These are phyloP conservation scores for Platorchestia sp. DNA, from an alignment of 1,140 invertebrate species.

Conservation along the genomic window DNA sequence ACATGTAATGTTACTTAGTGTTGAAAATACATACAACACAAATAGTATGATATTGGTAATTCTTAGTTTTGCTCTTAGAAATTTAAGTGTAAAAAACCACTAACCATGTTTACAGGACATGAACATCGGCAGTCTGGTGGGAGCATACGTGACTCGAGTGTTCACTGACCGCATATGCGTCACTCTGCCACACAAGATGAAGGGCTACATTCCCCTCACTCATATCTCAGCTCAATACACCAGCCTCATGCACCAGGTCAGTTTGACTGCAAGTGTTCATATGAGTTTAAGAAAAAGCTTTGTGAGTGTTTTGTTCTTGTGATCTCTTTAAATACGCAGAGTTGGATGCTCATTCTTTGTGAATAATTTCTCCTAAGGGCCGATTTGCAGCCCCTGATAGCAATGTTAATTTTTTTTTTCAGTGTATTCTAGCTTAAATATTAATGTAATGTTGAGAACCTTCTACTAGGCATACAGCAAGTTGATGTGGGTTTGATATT, in stretches of 20 bases:
- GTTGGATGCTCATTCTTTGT: neutral
- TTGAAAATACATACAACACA: too few species aligned
- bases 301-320: neutral
- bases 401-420: neutral
- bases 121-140: slow-evolving; percentile 23
- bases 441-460: neutral
- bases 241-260: slow-evolving; percentile 30
- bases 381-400: neutral
- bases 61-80: too few species aligned
- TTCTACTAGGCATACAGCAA: neutral
- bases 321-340: neutral
- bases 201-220: slow-evolving; percentile 26
- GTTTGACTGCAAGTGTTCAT: neutral
- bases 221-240: slow-evolving; percentile 33
- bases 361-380: neutral
- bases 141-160: neutral
- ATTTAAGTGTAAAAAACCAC: too few species aligned
- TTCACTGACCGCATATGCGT: slow-evolving; percentile 37
- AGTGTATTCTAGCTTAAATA: neutral
- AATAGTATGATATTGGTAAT: too few species aligned
- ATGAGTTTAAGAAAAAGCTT: neutral
- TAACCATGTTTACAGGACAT: neutral
- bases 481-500: neutral
- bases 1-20: too few species aligned
- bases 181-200: slow-evolving; percentile 1